Evolutionary conservation across 2,797 vertebrate genomes (phyloP).

Genomic region (Yasuhikotakia modesta): DNA sequence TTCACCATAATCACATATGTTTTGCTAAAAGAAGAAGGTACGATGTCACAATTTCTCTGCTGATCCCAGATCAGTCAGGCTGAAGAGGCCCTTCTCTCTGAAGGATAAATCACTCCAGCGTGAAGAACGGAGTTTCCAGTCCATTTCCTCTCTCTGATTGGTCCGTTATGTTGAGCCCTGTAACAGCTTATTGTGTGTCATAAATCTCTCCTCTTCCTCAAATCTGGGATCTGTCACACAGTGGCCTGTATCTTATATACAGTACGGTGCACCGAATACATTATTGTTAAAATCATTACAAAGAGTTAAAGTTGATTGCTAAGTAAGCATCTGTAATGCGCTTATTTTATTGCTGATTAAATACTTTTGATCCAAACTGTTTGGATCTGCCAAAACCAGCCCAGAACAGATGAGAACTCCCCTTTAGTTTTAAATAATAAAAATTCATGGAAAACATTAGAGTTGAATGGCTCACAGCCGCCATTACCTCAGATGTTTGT

Average conservation of each 20-base stretch:
- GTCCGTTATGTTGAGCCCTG: constrained; percentile 78
- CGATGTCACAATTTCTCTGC: constrained; percentile 6
- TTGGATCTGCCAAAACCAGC: too few relatives aligned
- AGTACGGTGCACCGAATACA: neutral
- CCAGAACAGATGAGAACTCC: too few relatives aligned
- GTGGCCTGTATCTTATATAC: neutral
- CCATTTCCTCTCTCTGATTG: constrained; percentile 83
- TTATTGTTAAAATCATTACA: neutral
- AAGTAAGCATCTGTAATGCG: too few relatives aligned
- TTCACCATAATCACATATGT: neutral
- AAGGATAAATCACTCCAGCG: constrained; percentile 85
- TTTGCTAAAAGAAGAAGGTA: neutral
- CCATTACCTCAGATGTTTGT: neutral
- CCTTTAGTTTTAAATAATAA: neutral
- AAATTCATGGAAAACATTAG: neutral
- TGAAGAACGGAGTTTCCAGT: constrained; percentile 83
- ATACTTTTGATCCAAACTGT: too few relatives aligned
- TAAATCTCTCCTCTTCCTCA: constrained; percentile 70
- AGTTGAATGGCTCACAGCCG: neutral
- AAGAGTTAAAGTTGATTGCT: too few relatives aligned
- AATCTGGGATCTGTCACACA: neutral
- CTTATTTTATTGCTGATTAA: too few relatives aligned
- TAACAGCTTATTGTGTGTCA: constrained; percentile 83
- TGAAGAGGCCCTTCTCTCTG: constrained; percentile 27
- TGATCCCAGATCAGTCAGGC: constrained; percentile 32